Percentiles rank a stretch among this genome's conserved stretches.
Evolutionary conservation across 2,113 vertebrate species (phyloP).

Genomic region (Canis aureus): DNA sequence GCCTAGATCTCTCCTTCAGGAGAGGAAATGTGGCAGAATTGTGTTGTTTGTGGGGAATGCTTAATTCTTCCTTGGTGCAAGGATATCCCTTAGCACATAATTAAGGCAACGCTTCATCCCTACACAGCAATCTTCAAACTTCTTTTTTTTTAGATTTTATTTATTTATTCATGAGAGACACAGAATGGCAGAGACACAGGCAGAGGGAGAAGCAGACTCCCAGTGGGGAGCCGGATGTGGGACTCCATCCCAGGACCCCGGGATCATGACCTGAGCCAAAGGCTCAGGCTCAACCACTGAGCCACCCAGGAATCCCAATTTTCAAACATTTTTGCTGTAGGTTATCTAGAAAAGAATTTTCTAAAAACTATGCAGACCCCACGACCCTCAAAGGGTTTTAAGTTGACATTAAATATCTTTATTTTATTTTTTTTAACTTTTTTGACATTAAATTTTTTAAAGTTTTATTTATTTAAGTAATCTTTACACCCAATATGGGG

Average conservation of each 20-base stretch:
- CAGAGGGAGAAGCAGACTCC: too few relatives aligned
- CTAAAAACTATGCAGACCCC: not conserved
- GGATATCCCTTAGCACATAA: not conserved
- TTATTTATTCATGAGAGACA: too few relatives aligned
- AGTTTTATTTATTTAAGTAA: not conserved
- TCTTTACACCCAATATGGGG: not conserved
- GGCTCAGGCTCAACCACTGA: too few relatives aligned
- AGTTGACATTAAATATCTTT: not conserved
- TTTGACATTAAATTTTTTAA: not conserved
- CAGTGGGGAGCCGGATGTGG: too few relatives aligned
- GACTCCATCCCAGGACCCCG: too few relatives aligned
- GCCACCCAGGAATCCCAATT: too few relatives aligned
- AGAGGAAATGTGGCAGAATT: not conserved
- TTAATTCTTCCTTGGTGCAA: not conserved
- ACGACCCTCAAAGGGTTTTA: not conserved
- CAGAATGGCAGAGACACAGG: too few relatives aligned
- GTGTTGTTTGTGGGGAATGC: not conserved
- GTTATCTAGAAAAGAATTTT: slow-evolving; percentile 3
- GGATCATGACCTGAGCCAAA: too few relatives aligned
- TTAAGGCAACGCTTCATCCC: not conserved
- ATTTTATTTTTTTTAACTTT: not conserved
- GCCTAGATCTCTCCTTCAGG: not conserved
- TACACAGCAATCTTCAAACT: not conserved
- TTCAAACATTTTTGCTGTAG: not conserved
- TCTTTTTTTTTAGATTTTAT: not conserved